phyloP scores from a whole-genome alignment of 2,113 vertebrate genomes.

The Odontophorus gujanensis region DNA sequence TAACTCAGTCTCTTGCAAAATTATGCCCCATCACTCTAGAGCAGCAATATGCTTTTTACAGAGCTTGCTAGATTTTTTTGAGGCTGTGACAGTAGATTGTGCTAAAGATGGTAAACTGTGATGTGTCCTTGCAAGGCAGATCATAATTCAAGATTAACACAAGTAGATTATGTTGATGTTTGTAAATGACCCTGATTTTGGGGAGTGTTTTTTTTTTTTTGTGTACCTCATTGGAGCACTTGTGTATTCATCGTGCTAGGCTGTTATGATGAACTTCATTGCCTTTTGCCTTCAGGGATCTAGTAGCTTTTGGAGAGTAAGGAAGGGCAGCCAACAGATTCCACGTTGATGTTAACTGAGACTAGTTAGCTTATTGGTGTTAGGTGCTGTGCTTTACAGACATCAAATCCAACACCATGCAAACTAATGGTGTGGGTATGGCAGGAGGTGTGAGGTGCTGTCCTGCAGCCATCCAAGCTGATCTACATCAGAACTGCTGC shows the following conservation, averaged over 20 bases:
- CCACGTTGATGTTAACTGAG: not conserved
- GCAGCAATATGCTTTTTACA: not conserved
- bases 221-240: not conserved
- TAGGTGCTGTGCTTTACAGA: not conserved
- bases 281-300: not conserved
- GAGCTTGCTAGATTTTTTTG: not conserved
- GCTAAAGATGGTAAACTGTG: not conserved
- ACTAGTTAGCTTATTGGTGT: not conserved
- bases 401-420: not conserved
- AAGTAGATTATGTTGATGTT: not conserved
- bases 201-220: not conserved
- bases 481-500: not conserved
- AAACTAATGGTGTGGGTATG: not conserved
- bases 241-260: not conserved
- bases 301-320: not conserved
- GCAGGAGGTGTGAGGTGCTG: too few relatives aligned
- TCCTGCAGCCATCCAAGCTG: not conserved
- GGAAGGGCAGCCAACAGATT: not conserved
- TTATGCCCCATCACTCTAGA: not conserved
- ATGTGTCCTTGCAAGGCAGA: not conserved
- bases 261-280: not conserved
- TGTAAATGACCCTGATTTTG: not conserved
- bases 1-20: not conserved
- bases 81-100: not conserved
- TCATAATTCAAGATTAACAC: not conserved